Percentiles rank a stretch among this genome's conserved stretches.
phyloP scores from a whole-genome alignment of 2,888 invertebrate genomes.

The Polydrusus tereticollis region DNA sequence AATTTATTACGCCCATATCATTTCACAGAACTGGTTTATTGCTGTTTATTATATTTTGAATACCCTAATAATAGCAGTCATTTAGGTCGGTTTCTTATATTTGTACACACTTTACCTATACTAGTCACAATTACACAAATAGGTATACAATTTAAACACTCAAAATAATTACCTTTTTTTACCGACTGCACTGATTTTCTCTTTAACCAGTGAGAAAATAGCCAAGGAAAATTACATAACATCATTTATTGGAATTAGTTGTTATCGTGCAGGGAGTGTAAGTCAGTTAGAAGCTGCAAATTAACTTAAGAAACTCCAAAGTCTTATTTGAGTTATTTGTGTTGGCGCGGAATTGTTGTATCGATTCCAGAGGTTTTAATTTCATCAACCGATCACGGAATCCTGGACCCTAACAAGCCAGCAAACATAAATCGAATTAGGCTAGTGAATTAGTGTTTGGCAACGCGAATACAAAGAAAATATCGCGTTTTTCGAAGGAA shows the following conservation, averaged over 20 bases:
- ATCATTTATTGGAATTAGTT: conserved; percentile 44
- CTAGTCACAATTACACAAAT: too few relatives aligned
- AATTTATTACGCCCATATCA: too few relatives aligned
- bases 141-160: too few relatives aligned
- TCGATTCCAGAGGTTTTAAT: conserved; percentile 47
- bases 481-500: background rate
- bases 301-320: conserved; percentile 39
- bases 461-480: conserved; percentile 10
- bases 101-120: too few relatives aligned
- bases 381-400: conserved; percentile 43
- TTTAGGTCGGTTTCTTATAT: too few relatives aligned
- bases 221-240: conserved; percentile 36
- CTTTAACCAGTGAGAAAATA: conserved; percentile 27
- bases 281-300: conserved; percentile 35
- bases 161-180: background rate
- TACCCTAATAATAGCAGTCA: too few relatives aligned
- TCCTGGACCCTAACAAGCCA: conserved; percentile 43
- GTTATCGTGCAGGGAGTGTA: conserved; percentile 42
- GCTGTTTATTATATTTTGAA: too few relatives aligned
- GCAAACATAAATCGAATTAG: conserved; percentile 40
- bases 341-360: conserved; percentile 41
- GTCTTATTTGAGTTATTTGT: conserved; percentile 42
- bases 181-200: conserved; percentile 1
- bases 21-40: too few relatives aligned
- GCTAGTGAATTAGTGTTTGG: conserved; percentile 26